phyloP scores from a whole-genome alignment of 2,888 invertebrate species.

The Liodrosophila aerea region DNA sequence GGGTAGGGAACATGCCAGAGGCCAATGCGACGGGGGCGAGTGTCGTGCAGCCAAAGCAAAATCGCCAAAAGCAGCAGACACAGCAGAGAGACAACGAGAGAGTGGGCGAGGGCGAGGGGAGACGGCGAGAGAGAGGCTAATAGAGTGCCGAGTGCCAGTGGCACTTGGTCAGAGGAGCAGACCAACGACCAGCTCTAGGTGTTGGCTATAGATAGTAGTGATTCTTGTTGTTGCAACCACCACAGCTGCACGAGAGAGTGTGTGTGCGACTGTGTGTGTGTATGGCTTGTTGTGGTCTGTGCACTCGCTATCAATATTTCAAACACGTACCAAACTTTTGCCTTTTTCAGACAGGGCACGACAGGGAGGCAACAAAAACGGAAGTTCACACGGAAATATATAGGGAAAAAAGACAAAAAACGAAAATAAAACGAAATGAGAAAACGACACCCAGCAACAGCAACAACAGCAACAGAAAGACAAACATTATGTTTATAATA shows the following conservation, averaged over 20 bases:
- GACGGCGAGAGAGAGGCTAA: slow-evolving; percentile 1
- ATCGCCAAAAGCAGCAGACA: slow-evolving; percentile 49
- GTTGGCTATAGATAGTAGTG: slow-evolving; percentile 51
- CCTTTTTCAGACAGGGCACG: slow-evolving; percentile 48
- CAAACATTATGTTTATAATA: slow-evolving; percentile 59
- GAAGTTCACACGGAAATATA: slow-evolving; percentile 80
- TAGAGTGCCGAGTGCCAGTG: slow-evolving; percentile 21
- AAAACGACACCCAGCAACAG: slow-evolving; percentile 38
- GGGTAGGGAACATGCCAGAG: neutral
- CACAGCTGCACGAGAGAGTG: slow-evolving; percentile 24
- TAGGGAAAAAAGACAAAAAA: slow-evolving; percentile 46
- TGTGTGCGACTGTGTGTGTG: slow-evolving; percentile 18
- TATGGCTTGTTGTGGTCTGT: slow-evolving; percentile 58
- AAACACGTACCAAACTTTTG: slow-evolving; percentile 74
- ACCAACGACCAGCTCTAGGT: slow-evolving; percentile 54
- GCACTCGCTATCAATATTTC: slow-evolving; percentile 74
- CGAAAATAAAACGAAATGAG: slow-evolving; percentile 33
- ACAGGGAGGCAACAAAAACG: slow-evolving; percentile 57
- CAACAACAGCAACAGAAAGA: slow-evolving; percentile 43
- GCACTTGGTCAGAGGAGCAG: slow-evolving; percentile 34
- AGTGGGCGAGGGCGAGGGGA: slow-evolving; percentile 2
- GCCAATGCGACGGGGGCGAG: slow-evolving; percentile 17
- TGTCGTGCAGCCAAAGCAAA: slow-evolving; percentile 39
- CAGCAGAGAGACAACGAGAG: slow-evolving; percentile 9
- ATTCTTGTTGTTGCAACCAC: slow-evolving; percentile 56